phyloP scores from a whole-genome alignment of 35 echinoderm and acorn worm genomes.

The Patiria miniata region DNA sequence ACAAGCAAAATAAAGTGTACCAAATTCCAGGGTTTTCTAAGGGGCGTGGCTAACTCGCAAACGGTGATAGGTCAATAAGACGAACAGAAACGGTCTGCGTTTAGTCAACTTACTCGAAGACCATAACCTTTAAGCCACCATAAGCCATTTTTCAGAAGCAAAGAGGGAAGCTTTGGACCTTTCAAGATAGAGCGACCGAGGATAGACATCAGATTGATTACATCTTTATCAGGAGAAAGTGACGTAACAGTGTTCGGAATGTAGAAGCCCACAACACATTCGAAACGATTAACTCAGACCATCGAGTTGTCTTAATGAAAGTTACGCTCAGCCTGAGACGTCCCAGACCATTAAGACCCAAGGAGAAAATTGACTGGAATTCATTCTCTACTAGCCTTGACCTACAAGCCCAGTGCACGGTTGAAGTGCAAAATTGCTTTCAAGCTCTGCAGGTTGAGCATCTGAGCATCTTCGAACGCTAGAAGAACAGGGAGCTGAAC shows the following conservation, averaged over 20 bases:
- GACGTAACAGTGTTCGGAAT: slow-evolving; percentile 29
- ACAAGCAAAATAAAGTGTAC: too few relatives aligned
- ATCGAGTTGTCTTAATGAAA: slow-evolving; percentile 29
- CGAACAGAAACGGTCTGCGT: slow-evolving; percentile 12
- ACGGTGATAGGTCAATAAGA: too few relatives aligned
- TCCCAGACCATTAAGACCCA: not conserved
- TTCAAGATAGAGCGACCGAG: not conserved
- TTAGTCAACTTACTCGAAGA: slow-evolving; percentile 2
- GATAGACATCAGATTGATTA: slow-evolving; percentile 29
- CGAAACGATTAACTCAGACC: slow-evolving; percentile 9
- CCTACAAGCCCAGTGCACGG: not conserved
- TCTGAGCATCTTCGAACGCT: not conserved
- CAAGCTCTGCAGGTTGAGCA: not conserved
- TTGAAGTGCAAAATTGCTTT: not conserved
- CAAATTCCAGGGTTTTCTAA: too few relatives aligned
- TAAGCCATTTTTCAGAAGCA: slow-evolving; percentile 26
- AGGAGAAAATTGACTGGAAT: slow-evolving; percentile 6
- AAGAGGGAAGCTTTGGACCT: slow-evolving; percentile 5
- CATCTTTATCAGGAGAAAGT: slow-evolving; percentile 33
- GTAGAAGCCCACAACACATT: slow-evolving; percentile 37
- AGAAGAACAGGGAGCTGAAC: not conserved
- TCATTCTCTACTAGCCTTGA: not conserved
- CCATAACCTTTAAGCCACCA: not conserved
- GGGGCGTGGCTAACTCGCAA: too few relatives aligned
- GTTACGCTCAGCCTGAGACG: slow-evolving; percentile 32